Conservation (phyloP, 1,140 invertebrate species). For the Macrocentrus cingulum region DNA sequence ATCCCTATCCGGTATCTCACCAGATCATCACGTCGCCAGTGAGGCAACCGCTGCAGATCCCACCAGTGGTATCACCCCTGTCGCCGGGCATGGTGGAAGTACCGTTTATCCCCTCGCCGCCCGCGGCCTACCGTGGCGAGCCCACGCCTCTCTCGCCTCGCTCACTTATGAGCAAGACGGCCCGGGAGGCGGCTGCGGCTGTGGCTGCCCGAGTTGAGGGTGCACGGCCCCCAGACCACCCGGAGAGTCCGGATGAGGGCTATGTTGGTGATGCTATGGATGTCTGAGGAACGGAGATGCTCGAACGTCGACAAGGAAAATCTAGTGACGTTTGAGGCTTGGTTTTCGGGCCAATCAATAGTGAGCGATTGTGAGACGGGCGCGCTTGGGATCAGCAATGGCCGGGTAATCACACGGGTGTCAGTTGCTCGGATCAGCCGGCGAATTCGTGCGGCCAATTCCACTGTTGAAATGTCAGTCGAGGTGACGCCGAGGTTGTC, state of each 20-base stretch:
- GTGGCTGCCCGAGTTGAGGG: conserved; percentile 39
- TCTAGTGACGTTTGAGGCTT: conserved; percentile 16
- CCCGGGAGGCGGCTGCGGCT: conserved; percentile 41
- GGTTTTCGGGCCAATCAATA: not conserved
- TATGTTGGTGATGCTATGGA: conserved; percentile 76
- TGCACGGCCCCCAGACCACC: conserved; percentile 59
- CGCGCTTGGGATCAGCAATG: not conserved
- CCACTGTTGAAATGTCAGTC: not conserved
- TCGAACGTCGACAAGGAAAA: conserved; percentile 12
- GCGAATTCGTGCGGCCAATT: not conserved
- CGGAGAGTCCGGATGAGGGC: conserved; percentile 84
- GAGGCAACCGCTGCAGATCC: conserved; percentile 50
- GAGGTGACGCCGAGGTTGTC: not conserved
- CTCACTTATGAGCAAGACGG: conserved; percentile 45
- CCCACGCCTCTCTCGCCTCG: conserved; percentile 46
- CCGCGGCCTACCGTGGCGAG: conserved; percentile 55
- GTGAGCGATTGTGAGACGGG: not conserved
- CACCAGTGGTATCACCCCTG: conserved; percentile 43
- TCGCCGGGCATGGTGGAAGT: conserved; percentile 51
- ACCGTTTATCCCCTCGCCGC: conserved; percentile 71
- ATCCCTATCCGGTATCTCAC: conserved; percentile 61
- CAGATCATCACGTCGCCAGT: conserved; percentile 42
- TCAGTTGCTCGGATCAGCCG: not conserved
- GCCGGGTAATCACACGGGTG: not conserved
- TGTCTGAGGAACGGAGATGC: conserved; percentile 44